Conservation (phyloP, 2,797 vertebrate genomes). For the Myiothlypis coronata region DNA sequence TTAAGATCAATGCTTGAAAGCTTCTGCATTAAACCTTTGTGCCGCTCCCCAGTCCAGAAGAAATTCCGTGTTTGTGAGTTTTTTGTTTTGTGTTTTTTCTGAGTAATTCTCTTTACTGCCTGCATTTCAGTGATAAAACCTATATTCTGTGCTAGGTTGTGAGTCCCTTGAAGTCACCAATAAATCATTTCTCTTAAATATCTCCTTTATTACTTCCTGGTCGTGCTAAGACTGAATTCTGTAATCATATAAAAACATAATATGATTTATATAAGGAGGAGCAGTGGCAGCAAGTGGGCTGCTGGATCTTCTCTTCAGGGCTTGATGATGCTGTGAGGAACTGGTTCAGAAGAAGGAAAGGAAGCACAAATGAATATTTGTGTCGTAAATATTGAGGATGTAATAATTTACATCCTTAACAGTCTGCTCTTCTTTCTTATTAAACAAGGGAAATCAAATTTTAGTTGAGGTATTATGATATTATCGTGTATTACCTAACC, state of each 20-base stretch:
- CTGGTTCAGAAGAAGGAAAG: not conserved
- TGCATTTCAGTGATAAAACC: conserved; percentile 59
- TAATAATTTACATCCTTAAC: not conserved
- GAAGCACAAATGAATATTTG: not conserved
- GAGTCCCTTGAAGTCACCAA: not conserved
- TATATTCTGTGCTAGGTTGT: not conserved
- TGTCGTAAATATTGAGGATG: too few species aligned
- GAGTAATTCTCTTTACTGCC: conserved; percentile 28
- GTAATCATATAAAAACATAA: not conserved
- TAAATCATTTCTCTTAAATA: conserved; percentile 59
- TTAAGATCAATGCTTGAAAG: not conserved
- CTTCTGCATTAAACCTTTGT: not conserved
- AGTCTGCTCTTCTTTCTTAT: not conserved
- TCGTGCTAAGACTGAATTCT: not conserved
- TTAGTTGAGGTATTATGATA: not conserved
- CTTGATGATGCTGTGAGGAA: not conserved
- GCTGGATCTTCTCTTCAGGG: not conserved
- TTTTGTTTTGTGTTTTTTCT: not conserved
- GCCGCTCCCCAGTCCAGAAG: not conserved
- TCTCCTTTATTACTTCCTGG: conserved; percentile 12
- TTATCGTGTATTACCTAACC: not conserved
- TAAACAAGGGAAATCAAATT: not conserved
- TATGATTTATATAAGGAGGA: not conserved
- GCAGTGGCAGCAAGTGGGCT: not conserved
- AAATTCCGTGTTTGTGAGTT: not conserved